Percentiles rank a stretch among this genome's conserved stretches.
Evolutionary conservation across 1,140 invertebrate species (phyloP).

Genomic region (Diabrotica virgifera): DNA sequence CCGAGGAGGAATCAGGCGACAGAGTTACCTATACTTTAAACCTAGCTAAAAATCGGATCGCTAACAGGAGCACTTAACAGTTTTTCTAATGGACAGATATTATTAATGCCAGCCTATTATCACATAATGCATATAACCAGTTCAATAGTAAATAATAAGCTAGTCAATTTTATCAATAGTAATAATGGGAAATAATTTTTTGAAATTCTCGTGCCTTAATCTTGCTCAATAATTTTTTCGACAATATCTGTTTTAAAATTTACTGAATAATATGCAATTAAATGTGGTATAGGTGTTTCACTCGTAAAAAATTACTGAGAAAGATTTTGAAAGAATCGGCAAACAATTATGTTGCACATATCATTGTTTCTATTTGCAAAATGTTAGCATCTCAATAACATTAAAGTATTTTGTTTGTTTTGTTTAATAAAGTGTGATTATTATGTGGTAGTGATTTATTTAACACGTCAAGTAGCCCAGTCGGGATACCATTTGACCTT

Average conservation of each 20-base stretch:
- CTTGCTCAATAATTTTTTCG: slow-evolving; percentile 29
- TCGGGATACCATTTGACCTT: too few relatives aligned
- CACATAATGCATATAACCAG: too few relatives aligned
- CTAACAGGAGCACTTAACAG: too few relatives aligned
- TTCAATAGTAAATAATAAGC: too few relatives aligned
- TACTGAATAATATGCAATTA: slow-evolving; percentile 9
- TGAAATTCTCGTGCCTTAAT: neutral
- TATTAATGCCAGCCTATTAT: too few relatives aligned
- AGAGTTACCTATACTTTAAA: too few relatives aligned
- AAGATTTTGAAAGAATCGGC: slow-evolving; percentile 15
- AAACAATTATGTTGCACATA: slow-evolving; percentile 33
- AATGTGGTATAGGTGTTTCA: slow-evolving; percentile 26
- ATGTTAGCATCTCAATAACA: slow-evolving; percentile 41
- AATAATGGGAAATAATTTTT: too few relatives aligned
- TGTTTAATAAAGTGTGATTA: slow-evolving; percentile 46
- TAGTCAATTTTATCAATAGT: too few relatives aligned
- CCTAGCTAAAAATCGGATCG: too few relatives aligned
- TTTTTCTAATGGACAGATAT: too few relatives aligned
- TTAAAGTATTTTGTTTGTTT: slow-evolving; percentile 43
- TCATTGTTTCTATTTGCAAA: slow-evolving; percentile 43
- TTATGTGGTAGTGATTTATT: neutral
- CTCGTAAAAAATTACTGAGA: slow-evolving; percentile 28
- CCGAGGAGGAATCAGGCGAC: too few relatives aligned
- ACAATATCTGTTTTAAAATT: slow-evolving; percentile 27
- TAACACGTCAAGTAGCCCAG: too few relatives aligned